Evolutionary conservation across 2,113 vertebrate species (phyloP).

Genomic region (Hiodon alosoides): DNA sequence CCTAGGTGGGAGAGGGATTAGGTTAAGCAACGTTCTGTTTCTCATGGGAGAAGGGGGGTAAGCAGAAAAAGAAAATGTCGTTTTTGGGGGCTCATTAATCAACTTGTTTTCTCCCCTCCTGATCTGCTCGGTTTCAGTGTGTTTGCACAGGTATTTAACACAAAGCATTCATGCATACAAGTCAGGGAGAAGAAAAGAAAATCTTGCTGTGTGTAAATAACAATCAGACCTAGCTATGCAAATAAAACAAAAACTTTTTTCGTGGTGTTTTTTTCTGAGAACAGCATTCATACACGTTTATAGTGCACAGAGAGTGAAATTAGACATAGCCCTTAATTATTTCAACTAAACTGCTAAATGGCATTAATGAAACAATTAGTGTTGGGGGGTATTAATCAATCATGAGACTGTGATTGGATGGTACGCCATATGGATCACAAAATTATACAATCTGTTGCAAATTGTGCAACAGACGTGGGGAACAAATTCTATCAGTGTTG

Average conservation of each 20-base stretch:
- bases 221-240: constrained; percentile 22
- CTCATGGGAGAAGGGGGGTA: constrained; percentile 6
- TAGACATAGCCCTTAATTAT: not conserved
- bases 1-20: constrained; percentile 35
- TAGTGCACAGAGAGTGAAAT: not conserved
- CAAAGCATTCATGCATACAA: not conserved
- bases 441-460: constrained; percentile 38
- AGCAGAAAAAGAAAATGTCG: not conserved
- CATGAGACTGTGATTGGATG: constrained; percentile 21
- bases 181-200: too few species aligned
- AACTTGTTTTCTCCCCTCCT: too few species aligned
- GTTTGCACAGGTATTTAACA: constrained; percentile 20
- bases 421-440: constrained; percentile 36
- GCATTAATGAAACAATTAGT: constrained; percentile 29
- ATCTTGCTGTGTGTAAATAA: not conserved
- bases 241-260: not conserved
- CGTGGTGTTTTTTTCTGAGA: too few species aligned
- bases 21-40: constrained; percentile 27
- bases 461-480: constrained; percentile 19
- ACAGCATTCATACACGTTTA: too few species aligned
- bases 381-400: constrained; percentile 28
- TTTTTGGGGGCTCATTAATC: not conserved
- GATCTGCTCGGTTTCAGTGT: too few species aligned
- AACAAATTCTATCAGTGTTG: constrained; percentile 28
- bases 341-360: not conserved